Conservation (phyloP, 2,113 vertebrate species). For the Apteryx mantelli region DNA sequence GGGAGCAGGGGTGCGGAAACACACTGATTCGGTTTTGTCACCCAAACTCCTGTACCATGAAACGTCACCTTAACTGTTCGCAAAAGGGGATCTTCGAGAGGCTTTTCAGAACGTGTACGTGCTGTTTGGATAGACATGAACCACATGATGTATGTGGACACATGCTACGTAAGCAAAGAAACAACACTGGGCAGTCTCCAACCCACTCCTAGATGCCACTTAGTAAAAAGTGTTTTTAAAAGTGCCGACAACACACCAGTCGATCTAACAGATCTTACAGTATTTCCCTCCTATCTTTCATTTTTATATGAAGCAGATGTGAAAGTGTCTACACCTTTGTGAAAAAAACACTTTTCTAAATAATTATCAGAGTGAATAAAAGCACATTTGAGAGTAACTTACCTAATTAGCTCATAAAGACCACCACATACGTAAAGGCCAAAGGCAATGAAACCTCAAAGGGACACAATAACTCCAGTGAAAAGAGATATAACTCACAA, state of each 20-base stretch:
- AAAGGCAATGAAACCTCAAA: background rate
- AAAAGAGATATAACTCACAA: too few species aligned
- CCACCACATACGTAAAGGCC: background rate
- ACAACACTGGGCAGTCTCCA: background rate
- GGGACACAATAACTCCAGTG: too few species aligned
- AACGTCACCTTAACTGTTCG: background rate
- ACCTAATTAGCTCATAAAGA: background rate
- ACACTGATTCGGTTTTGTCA: background rate
- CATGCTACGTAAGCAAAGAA: background rate
- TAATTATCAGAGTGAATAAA: background rate
- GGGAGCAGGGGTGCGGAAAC: background rate
- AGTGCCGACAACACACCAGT: background rate
- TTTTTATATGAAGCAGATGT: background rate
- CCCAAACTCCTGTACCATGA: accelerated
- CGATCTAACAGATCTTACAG: background rate
- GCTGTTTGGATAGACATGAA: background rate
- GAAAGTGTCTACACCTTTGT: background rate
- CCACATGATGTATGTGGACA: background rate
- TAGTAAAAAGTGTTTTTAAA: background rate
- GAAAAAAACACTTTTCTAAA: background rate
- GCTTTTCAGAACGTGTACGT: background rate
- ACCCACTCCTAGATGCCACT: background rate
- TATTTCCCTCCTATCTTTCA: background rate
- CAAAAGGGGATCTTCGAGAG: background rate
- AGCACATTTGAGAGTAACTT: background rate